Evolutionary conservation across 64 coral and sea anemone species (phyloP), one percentile per base, ranked within the genome.

Genomic region (Stichodactyla mertensii): DNA sequence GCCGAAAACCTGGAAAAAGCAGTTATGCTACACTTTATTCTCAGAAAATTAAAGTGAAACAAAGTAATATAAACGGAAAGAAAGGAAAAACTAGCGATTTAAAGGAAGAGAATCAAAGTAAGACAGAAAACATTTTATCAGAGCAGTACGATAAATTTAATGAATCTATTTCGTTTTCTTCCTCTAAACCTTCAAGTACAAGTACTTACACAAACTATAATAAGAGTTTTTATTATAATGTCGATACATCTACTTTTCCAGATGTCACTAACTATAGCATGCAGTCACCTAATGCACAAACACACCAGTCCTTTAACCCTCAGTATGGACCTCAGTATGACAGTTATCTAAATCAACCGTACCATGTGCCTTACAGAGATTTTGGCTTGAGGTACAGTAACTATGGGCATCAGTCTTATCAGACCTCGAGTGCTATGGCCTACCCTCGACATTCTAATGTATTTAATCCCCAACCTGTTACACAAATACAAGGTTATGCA

Each of bases 301-400:
- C 7, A 4, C 7, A 52, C 83, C 78, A 81, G 19, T 45, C 36
- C 36, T 45, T 45, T 45, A 45, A 45, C 36, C 3, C 36, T 45
- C 36, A 55, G 19, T 61, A 12, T 60, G 7, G 9, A n/a, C 24
- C 27, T 62, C 9, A 16, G 2, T 64, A 61, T 36, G 27, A 85
- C 31, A 36, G n/a, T 14, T 85, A 85, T 61, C 10, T 85, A 15
- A 85, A 31, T 52, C 83, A 85, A 52, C 83, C 83, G 8, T 85
- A 62, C 51, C 83, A 85, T 23, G 60, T 64, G 23, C 83, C 83
- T 0, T 85, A 64, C 54, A 61, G 56, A 20, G 83, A 85, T 26
- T 85, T 85, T 85, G 83, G 83, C 18, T 52, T 85, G 52, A 85
- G 83, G 57, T 85, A 85, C 36, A 85, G 83, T 85, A 85, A 85